phyloP scores from a whole-genome alignment of 2,113 vertebrate genomes.

The Alectura lathami region DNA sequence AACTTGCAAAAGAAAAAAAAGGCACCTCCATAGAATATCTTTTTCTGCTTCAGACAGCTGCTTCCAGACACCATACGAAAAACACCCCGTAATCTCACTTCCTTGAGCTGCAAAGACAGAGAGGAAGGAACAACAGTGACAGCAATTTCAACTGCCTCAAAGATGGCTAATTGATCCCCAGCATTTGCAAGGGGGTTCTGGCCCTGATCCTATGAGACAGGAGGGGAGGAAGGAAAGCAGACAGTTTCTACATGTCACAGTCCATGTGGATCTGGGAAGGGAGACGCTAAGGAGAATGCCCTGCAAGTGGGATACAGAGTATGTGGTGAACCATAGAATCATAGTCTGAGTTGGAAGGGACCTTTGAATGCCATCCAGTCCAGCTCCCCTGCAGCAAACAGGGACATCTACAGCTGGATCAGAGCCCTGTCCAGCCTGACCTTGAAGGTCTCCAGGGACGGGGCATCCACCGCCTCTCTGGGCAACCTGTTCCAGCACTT shows the following conservation, averaged over 20 bases:
- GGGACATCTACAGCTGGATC: no score
- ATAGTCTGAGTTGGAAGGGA: no score
- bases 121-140: neutral
- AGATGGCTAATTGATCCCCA: neutral
- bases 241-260: neutral
- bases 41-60: neutral
- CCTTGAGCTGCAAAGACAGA: neutral
- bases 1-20: neutral
- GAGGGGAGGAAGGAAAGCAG: neutral
- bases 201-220: neutral
- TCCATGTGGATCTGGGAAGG: fast-evolving
- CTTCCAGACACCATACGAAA: neutral
- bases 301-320: neutral
- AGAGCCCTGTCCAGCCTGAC: no score
- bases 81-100: neutral
- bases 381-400: no score
- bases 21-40: neutral
- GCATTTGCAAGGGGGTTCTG: neutral
- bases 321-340: no score
- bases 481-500: no score
- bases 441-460: no score
- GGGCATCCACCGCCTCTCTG: no score
- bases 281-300: neutral
- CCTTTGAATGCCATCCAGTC: no score
- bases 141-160: neutral